Conservation (phyloP, 2,888 invertebrate species). For the Arge pagana region DNA sequence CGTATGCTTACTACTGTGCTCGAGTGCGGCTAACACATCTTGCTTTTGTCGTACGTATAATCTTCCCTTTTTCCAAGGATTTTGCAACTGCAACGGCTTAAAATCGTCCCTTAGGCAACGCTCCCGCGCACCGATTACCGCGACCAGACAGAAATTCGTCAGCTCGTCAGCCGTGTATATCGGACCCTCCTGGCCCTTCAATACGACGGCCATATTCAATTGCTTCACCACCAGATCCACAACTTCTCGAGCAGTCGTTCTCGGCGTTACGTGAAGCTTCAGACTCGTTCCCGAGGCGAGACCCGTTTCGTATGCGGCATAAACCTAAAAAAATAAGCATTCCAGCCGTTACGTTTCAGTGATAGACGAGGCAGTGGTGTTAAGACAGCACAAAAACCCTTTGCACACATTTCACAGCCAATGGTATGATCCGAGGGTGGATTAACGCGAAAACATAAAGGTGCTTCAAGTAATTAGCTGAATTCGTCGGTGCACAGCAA, state of each 20-base stretch:
- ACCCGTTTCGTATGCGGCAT: constrained; percentile 95
- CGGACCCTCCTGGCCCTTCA: constrained; percentile 85
- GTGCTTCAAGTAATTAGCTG: too few species aligned
- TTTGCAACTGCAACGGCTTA: constrained; percentile 88
- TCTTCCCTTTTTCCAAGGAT: constrained; percentile 94
- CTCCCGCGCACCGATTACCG: constrained; percentile 93
- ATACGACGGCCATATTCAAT: constrained; percentile 88
- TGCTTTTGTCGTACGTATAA: constrained; percentile 91
- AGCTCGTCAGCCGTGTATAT: constrained; percentile 83
- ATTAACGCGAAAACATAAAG: background rate
- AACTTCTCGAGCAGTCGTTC: constrained; percentile 93
- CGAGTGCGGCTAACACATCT: constrained; percentile 84
- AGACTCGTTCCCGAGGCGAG: constrained; percentile 91
- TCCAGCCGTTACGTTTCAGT: too few species aligned
- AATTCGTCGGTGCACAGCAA: too few species aligned
- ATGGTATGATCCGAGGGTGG: background rate
- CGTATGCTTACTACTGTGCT: constrained; percentile 84
- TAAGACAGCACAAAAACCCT: constrained; percentile 14
- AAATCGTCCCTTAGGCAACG: constrained; percentile 93
- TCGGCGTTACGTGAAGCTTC: constrained; percentile 89
- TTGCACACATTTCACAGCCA: constrained; percentile 10
- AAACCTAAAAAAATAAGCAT: constrained; percentile 70
- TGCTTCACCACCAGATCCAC: constrained; percentile 95
- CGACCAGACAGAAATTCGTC: constrained; percentile 90
- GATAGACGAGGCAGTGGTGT: too few species aligned